phyloP scores from a whole-genome alignment of 2,888 invertebrate species.

The Drosophila mercatorum region DNA sequence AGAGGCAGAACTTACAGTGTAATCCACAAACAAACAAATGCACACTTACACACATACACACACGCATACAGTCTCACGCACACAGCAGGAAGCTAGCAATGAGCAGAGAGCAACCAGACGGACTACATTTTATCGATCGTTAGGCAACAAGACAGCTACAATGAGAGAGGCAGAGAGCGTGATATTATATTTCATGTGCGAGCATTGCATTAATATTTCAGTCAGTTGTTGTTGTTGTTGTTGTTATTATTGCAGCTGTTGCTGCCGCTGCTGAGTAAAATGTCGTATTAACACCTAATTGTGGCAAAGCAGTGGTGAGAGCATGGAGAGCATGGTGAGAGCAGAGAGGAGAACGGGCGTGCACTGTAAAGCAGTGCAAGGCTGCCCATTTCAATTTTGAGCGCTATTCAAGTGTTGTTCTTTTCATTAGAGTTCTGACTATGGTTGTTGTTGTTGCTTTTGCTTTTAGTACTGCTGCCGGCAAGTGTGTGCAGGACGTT shows the following conservation, averaged over 20 bases:
- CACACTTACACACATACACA: slow-evolving; percentile 13
- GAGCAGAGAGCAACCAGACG: slow-evolving; percentile 24
- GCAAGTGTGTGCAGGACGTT: slow-evolving; percentile 18
- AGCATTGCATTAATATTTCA: slow-evolving; percentile 51
- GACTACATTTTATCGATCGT: slow-evolving; percentile 72
- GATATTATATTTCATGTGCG: slow-evolving; percentile 56
- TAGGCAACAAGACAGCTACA: slow-evolving; percentile 23
- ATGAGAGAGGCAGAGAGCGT: slow-evolving; percentile 1
- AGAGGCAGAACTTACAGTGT: slow-evolving; percentile 56
- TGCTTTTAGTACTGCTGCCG: slow-evolving; percentile 2
- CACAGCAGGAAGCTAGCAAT: slow-evolving; percentile 56
- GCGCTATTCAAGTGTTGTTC: slow-evolving; percentile 20
- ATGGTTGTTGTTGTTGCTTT: slow-evolving; percentile 1
- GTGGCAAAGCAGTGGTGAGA: slow-evolving; percentile 44
- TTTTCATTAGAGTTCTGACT: slow-evolving; percentile 10
- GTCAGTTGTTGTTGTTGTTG: slow-evolving; percentile 37
- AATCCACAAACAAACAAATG: slow-evolving; percentile 49
- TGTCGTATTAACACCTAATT: slow-evolving; percentile 75
- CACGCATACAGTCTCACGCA: slow-evolving; percentile 5
- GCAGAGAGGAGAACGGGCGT: background rate
- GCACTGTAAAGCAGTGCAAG: background rate
- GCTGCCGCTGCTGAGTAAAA: slow-evolving; percentile 46
- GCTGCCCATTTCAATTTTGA: slow-evolving; percentile 22
- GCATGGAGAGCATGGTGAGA: background rate
- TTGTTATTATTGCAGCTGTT: slow-evolving; percentile 23